Conservation (phyloP, 2,113 vertebrate genomes). For the Camelus dromedarius region DNA sequence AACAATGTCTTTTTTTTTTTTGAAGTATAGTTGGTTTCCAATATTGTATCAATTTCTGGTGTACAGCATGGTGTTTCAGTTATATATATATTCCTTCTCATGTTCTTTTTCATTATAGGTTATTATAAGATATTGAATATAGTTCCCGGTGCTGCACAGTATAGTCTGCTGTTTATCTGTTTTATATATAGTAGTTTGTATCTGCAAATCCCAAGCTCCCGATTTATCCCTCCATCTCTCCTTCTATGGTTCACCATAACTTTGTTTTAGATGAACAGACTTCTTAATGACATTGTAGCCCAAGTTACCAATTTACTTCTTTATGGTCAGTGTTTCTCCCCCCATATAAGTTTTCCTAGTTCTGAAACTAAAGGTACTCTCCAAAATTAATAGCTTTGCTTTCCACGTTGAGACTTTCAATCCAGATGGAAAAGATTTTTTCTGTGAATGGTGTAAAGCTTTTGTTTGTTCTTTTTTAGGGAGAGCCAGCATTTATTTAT, state of each 20-base stretch:
- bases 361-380: not conserved
- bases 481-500: not conserved
- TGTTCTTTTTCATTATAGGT: too few relatives aligned
- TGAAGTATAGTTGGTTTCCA: too few relatives aligned
- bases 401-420: not conserved
- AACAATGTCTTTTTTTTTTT: not conserved
- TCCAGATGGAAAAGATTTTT: not conserved
- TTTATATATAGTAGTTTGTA: too few relatives aligned
- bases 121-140: too few relatives aligned
- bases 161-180: too few relatives aligned
- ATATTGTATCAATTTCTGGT: too few relatives aligned
- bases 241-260: too few relatives aligned
- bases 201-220: too few relatives aligned
- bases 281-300: not conserved
- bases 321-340: not conserved
- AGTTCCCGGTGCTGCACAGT: too few relatives aligned
- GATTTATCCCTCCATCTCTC: too few relatives aligned
- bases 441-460: not conserved
- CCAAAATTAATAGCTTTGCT: not conserved
- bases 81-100: too few relatives aligned
- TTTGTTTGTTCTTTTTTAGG: not conserved
- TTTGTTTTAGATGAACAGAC: not conserved
- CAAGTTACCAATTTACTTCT: not conserved
- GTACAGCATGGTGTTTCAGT: too few relatives aligned
- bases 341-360: not conserved